Evolutionary conservation across 2,888 invertebrate genomes (phyloP), one percentile per base, ranked within the genome.

Genomic region (Napeogenes inachia): DNA sequence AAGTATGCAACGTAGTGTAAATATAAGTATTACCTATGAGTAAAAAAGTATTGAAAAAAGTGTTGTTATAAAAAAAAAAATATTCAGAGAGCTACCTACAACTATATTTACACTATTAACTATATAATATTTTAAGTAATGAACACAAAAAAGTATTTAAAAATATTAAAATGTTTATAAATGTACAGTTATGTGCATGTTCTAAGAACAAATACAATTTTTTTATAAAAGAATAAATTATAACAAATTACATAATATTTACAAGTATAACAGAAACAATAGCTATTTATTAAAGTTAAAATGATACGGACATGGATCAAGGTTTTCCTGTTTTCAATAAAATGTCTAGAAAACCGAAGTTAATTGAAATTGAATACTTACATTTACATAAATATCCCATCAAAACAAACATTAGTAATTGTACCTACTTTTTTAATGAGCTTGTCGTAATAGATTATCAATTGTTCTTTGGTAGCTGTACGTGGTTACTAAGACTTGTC

Each of bases 261-360:
- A 50, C 21, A 50, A 50, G 12, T 42, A 42, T 42, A 10, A 42
- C 57, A 42, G 50, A 58, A 65, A 70, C 68, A 69, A 69, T 70
- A 13, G 65, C 38, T 35, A 55, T 62, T 68, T 64, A 64, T 63
- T 65, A 59, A 65, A 53, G 35, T 64, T 60, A 63, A 62, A 62
- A 65, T 35, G 60, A 57, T 61, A 62, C 61, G 35, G 45, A 54
- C 54, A 56, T 45, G 45, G 46, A 56, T 35, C 68, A 71, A 71
- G 67, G 75, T 81, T 81, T 81, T 81, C 81, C 82, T 81, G 81
- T 81, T 81, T 79, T 79, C 72, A 71, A 76, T 70, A 73, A 71
- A 59, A 60, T 59, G 47, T 63, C 56, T 65, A 68, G 61, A 66
- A 65, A 66, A 64, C 54, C 61, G 45, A 54, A 62, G 54, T 64